Evolutionary conservation across 2,113 vertebrate genomes (phyloP).

Genomic region (Apodemus speciosus): DNA sequence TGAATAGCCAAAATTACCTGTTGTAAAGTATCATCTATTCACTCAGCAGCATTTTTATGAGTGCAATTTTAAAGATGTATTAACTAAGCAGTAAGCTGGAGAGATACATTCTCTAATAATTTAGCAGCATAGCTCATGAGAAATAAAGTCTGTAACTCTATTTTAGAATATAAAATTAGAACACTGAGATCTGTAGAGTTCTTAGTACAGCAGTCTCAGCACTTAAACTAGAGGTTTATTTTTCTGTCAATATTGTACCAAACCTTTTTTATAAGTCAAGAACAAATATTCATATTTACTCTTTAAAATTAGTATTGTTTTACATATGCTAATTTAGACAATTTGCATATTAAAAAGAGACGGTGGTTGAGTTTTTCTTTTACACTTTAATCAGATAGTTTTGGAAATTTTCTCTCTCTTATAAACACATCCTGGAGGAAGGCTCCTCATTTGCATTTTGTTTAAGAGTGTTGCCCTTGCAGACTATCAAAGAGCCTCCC

Average conservation of each 20-base stretch:
- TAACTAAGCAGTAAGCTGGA: constrained; percentile 13
- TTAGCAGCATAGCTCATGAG: constrained; percentile 23
- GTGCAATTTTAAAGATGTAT: constrained; percentile 16
- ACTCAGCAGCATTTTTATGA: constrained; percentile 8
- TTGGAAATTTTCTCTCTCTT: background rate
- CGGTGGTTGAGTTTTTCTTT: background rate
- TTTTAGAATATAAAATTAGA: background rate
- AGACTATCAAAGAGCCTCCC: background rate
- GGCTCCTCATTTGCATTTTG: background rate
- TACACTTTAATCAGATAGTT: background rate
- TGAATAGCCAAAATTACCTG: background rate
- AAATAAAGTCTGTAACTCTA: constrained; percentile 5
- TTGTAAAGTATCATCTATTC: background rate
- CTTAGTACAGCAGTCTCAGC: background rate
- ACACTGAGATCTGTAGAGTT: background rate
- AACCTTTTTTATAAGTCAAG: background rate
- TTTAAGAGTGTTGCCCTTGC: background rate
- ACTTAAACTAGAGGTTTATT: background rate
- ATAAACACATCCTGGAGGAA: background rate
- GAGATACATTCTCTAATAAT: constrained; percentile 14
- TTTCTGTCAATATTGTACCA: background rate
- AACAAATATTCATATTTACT: background rate
- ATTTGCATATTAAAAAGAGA: constrained; percentile 25
- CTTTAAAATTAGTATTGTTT: background rate
- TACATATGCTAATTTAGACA: background rate